Evolutionary conservation across 1,140 invertebrate species (phyloP), one percentile per base, ranked within the genome.

Genomic region (Lordiphosa stackelbergi): DNA sequence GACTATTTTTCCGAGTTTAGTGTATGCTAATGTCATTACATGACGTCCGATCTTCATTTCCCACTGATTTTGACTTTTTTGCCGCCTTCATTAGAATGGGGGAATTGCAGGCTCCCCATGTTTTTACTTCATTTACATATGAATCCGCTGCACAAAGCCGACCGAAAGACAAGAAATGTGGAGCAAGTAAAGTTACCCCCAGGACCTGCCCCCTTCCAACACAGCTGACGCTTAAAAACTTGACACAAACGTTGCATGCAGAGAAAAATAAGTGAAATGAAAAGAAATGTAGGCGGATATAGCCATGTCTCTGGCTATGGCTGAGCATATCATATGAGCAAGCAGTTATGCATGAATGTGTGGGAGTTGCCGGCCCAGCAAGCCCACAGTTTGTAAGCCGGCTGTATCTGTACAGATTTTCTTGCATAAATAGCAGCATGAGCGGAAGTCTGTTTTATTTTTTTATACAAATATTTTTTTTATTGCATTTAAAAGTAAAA

Each of bases 401-500:
- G 45, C 66, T 66, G 42, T 70, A 61, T 74, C 66, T 75, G 72
- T 64, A 66, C 66, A 62, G 72, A 75, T 62, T 77, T 77, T 72
- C 68, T 77, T 77, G 73, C 64, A 77, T 77, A 77, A 77, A 77
- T 77, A 77, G 69, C 73, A 77, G 63, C 73, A 68, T 75, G 66
- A 61, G 63, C 52, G 49, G 54, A 68, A 55, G 51, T 66, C 37
- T 36, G 37, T 37, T 43, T 8, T 45, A 11, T 45, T 13, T 46
- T 31, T 41, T n/a, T 52, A 10, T 38, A n/a, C 13, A 49, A 11
- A 35, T 5, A 36, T 37, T 10, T 52, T 40, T 43, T 22, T 43
- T 65, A 60, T 65, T 66, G 53, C 66, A 64, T 77, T 72, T 71
- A 64, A 68, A 68, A 62, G 66, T 66, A 70, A 74, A 74, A 74